phyloP scores from a whole-genome alignment of 2,797 vertebrate genomes.

The Myotis myotis region DNA sequence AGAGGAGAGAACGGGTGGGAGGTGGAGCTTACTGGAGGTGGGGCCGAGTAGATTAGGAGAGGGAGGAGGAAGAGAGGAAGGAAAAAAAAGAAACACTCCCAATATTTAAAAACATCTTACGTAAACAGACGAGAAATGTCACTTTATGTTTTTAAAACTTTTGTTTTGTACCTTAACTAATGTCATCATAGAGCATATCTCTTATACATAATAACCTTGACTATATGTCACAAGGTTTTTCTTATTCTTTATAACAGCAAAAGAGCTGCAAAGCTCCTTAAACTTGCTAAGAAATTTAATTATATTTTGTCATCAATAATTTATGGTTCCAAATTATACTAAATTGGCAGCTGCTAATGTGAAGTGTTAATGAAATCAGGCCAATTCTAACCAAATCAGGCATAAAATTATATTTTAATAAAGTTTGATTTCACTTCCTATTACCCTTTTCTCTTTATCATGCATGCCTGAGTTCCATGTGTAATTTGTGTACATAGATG shows the following conservation, averaged over 20 bases:
- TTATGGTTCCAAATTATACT: conserved; percentile 67
- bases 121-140: background rate
- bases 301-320: conserved; percentile 74
- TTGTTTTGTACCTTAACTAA: background rate
- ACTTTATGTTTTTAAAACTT: background rate
- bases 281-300: conserved; percentile 70
- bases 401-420: conserved; percentile 76
- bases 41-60: too few species aligned
- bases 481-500: conserved; percentile 59
- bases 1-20: too few species aligned
- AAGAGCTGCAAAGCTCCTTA: conserved; percentile 37
- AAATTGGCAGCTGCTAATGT: conserved; percentile 69
- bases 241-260: conserved; percentile 17
- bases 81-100: background rate
- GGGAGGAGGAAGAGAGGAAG: background rate
- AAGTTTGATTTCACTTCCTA: conserved; percentile 58
- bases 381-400: conserved; percentile 69
- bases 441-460: conserved; percentile 56
- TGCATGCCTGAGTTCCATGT: conserved; percentile 23
- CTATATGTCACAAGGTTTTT: background rate
- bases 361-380: conserved; percentile 68
- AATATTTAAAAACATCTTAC: background rate
- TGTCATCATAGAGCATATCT: background rate
- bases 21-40: too few species aligned
- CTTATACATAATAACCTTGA: conserved; percentile 18